Conservation (phyloP, 1,140 invertebrate genomes). For the Lordiphosa stackelbergi region DNA sequence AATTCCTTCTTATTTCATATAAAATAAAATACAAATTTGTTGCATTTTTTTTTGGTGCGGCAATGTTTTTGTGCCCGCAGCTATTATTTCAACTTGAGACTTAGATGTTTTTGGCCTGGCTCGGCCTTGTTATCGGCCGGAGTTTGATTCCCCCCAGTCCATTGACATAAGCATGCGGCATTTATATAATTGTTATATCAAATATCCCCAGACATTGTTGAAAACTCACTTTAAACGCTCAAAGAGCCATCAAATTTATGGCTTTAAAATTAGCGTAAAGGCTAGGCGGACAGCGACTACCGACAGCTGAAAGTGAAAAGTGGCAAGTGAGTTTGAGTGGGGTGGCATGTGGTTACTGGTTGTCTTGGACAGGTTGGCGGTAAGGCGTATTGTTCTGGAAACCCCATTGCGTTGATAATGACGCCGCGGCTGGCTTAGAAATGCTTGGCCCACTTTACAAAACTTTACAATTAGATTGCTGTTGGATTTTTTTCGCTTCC, state of each 20-base stretch:
- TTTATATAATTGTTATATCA: slow-evolving; percentile 73
- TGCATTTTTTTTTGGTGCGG: slow-evolving; percentile 25
- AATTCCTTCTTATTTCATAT: slow-evolving; percentile 27
- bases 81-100: slow-evolving; percentile 43
- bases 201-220: slow-evolving; percentile 49
- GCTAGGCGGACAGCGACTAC: neutral
- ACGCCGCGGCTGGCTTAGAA: slow-evolving; percentile 37
- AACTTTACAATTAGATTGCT: slow-evolving; percentile 71
- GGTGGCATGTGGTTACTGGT: neutral
- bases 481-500: slow-evolving; percentile 20
- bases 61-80: slow-evolving; percentile 50
- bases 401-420: slow-evolving; percentile 48
- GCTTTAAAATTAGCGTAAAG: slow-evolving; percentile 62
- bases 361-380: slow-evolving; percentile 1
- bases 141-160: slow-evolving; percentile 36
- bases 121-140: slow-evolving; percentile 35
- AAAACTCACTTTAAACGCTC: slow-evolving; percentile 59
- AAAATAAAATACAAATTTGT: slow-evolving; percentile 52
- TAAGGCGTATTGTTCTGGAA: slow-evolving; percentile 8
- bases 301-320: slow-evolving; percentile 13
- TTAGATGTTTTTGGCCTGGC: slow-evolving; percentile 1
- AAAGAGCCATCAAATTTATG: slow-evolving; percentile 63
- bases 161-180: slow-evolving; percentile 56
- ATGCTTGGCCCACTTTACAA: slow-evolving; percentile 50
- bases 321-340: slow-evolving; percentile 1